Evolutionary conservation across 2,888 invertebrate species (phyloP), one percentile per base, ranked within the genome.

Genomic region (Trissoscelio sp.): DNA sequence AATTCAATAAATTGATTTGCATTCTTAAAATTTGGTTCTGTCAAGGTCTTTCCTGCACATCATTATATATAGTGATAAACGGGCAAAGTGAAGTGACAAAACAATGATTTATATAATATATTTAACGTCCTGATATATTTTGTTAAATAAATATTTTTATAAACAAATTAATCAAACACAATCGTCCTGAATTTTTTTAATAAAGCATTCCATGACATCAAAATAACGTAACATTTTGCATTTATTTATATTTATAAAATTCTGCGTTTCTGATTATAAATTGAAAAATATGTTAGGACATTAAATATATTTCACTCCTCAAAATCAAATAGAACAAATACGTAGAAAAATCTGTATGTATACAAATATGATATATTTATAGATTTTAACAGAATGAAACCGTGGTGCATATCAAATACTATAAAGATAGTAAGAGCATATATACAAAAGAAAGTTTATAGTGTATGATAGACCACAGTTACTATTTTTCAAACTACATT

Each of bases 401-500:
- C 11, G 53, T 57, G 44, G 37, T 7, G 37, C 20, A 7, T 39
- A 42, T 69, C 42, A 74, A 34, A 44, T 73, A 73, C 60, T 73
- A 53, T 51, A 58, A 72, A 69, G 16, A 42, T 44, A 14, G 0
- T 6, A 0, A 18, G 39, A 48, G 5, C 31, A 55, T 9, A 51
- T 37, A 55, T 39, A 44, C 18, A 11, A 58, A 46, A 14, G 37
- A 55, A 18, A 42, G 34, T 60, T 67, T 79, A 66, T 67, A 73
- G 60, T 60, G 55, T 57, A 39, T 48, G 69, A 72, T 81, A 44
- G 58, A 22, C 31, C 58, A 51, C 64, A 28, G 55, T 75, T 69
- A 75, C 70, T 81, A 81, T 81, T 81, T 81, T 81, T 81, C 77
- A 70, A 81, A 70, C 18, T 72, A 77, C 53, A 70, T 57, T 77